Conservation (phyloP, 2,113 vertebrate species). For the Rana temporaria region DNA sequence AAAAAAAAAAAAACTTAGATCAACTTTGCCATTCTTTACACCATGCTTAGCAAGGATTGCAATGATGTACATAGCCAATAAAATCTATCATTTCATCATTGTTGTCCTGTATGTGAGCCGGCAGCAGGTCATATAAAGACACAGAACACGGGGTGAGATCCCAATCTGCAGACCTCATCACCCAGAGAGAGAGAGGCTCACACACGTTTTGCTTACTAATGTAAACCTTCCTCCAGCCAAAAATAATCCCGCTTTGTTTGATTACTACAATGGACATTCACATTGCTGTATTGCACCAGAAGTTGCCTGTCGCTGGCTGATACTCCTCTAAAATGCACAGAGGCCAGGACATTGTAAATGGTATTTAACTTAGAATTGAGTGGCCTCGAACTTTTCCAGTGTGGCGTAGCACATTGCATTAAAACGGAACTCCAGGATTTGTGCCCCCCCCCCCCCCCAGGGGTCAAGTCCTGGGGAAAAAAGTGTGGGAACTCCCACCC, state of each 20-base stretch:
- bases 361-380: no score
- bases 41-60: no score
- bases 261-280: slow-evolving; percentile 11
- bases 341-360: not conserved
- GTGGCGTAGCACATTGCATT: no score
- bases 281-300: not conserved
- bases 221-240: slow-evolving; percentile 22
- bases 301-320: slow-evolving; percentile 1
- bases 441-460: no score
- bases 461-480: no score
- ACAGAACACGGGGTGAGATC: not conserved
- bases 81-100: no score
- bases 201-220: slow-evolving; percentile 23
- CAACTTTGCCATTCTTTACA: no score
- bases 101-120: not conserved
- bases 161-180: not conserved
- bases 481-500: no score
- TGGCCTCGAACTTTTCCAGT: no score
- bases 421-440: no score
- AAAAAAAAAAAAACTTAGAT: no score
- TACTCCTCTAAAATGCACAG: not conserved
- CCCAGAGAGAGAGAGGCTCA: not conserved
- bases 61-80: no score
- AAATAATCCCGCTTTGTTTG: slow-evolving; percentile 30
- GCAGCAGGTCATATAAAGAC: not conserved